Conservation (phyloP, 2,113 vertebrate genomes). For the Nyctibius bracteatus region DNA sequence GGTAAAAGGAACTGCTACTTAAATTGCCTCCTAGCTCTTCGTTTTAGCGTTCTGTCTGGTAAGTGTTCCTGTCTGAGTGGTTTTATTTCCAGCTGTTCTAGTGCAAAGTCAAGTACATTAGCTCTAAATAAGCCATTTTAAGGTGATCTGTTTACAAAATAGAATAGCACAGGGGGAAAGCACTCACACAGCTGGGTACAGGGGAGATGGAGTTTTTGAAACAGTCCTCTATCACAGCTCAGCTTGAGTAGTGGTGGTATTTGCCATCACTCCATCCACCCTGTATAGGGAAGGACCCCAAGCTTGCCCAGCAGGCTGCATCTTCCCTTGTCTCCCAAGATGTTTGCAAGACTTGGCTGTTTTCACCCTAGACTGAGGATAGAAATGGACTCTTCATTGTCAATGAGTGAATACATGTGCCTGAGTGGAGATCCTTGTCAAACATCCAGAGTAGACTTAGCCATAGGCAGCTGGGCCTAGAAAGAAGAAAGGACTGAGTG, state of each 20-base stretch:
- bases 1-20: not conserved
- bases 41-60: not conserved
- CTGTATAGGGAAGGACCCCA: not conserved
- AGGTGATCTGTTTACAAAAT: not conserved
- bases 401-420: not conserved
- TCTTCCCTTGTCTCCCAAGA: not conserved
- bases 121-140: not conserved
- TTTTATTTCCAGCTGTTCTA: not conserved
- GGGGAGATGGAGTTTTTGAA: not conserved
- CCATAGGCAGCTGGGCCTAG: not conserved
- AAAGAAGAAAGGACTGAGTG: not conserved
- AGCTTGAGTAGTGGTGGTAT: not conserved
- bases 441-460: not conserved
- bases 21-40: not conserved
- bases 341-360: not conserved
- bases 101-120: not conserved
- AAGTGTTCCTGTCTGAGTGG: not conserved
- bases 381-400: not conserved
- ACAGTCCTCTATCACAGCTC: fast-evolving
- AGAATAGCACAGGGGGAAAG: not conserved
- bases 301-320: not conserved
- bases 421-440: not conserved
- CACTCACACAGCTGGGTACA: not conserved
- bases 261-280: not conserved
- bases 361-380: not conserved